These are phyloP conservation scores for Hippocampus mohnikei DNA, from an alignment of 2,113 vertebrate species.

Conservation along the genomic window DNA sequence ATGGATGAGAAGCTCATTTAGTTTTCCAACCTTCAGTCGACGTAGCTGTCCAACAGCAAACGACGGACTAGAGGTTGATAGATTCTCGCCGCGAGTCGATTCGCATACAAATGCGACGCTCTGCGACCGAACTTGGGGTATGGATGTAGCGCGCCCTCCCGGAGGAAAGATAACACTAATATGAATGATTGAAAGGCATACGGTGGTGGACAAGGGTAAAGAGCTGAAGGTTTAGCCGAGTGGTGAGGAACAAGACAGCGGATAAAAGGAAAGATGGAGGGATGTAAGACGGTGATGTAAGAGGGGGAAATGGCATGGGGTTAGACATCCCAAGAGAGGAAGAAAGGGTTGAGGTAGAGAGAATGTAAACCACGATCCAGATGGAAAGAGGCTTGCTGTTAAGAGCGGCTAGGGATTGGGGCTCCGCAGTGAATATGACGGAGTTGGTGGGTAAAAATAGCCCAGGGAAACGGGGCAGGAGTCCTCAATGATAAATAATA, in stretches of 20 bases:
- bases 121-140: constrained; percentile 31
- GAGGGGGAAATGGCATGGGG: neutral
- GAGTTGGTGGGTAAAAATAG: constrained; percentile 70
- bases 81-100: constrained; percentile 21
- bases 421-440: constrained; percentile 63
- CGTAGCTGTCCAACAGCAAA: constrained; percentile 9
- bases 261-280: constrained; percentile 32
- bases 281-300: neutral
- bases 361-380: constrained; percentile 63
- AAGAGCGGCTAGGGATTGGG: constrained; percentile 63
- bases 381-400: constrained; percentile 55
- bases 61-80: constrained; percentile 6
- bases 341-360: constrained; percentile 30
- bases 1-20: neutral
- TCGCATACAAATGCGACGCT: constrained; percentile 33
- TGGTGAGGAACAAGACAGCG: constrained; percentile 27
- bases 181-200: constrained; percentile 56
- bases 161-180: constrained; percentile 45
- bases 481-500: constrained; percentile 71
- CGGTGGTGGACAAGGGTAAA: constrained; percentile 25
- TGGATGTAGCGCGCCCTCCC: constrained; percentile 41
- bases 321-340: constrained; percentile 29
- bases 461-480: constrained; percentile 63
- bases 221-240: constrained; percentile 21
- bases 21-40: neutral